Conservation (phyloP, 2,797 vertebrate genomes). For the Champsocephalus gunnari region DNA sequence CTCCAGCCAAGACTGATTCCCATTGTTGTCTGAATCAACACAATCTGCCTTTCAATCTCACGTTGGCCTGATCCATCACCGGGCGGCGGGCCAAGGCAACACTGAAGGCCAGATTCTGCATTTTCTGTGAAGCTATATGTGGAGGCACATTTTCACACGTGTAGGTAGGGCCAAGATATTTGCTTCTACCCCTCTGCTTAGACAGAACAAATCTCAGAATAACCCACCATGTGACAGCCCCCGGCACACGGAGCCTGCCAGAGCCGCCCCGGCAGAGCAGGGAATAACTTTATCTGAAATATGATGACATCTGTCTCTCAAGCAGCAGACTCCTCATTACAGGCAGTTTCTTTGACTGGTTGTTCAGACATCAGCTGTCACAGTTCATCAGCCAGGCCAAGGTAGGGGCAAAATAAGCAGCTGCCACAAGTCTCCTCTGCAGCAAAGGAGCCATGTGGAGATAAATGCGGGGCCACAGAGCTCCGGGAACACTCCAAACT, state of each 20-base stretch:
- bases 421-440: conserved; percentile 74
- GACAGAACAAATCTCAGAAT: conserved; percentile 63
- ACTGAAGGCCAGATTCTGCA: conserved; percentile 21
- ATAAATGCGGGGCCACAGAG: conserved; percentile 65
- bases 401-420: conserved; percentile 79
- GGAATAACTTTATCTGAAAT: conserved; percentile 82
- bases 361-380: conserved; percentile 84
- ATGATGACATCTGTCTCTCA: conserved; percentile 84
- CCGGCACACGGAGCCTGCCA: conserved; percentile 55
- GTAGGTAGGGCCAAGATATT: conserved; percentile 11
- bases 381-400: conserved; percentile 79
- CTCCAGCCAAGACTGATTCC: conserved; percentile 28
- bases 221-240: conserved; percentile 58
- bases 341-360: conserved; percentile 81
- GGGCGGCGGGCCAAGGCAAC: conserved; percentile 21
- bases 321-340: conserved; percentile 82
- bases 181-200: neutral
- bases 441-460: conserved; percentile 60
- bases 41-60: conserved; percentile 26
- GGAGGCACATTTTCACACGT: conserved; percentile 27
- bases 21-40: conserved; percentile 34
- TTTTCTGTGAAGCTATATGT: conserved; percentile 44
- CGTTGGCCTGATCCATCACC: conserved; percentile 25
- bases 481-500: conserved; percentile 43
- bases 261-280: conserved; percentile 41